phyloP scores from a whole-genome alignment of 2,113 vertebrate species.

The Bos indicus region DNA sequence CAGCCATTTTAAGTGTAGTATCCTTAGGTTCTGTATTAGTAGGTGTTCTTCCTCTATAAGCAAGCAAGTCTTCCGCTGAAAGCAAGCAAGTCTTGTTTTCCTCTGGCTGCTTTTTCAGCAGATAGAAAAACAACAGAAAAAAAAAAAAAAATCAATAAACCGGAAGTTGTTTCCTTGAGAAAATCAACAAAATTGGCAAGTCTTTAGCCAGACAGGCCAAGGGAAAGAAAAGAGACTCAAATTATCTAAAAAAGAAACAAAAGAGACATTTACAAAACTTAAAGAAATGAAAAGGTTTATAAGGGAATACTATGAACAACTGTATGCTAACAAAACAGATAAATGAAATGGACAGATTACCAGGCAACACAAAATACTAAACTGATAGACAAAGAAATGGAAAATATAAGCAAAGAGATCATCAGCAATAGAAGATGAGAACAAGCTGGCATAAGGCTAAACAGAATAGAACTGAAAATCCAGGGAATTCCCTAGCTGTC shows the following conservation, averaged over 20 bases:
- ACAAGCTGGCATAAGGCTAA: not conserved
- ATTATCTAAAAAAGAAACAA: not conserved
- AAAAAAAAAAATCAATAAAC: not conserved
- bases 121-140: not conserved
- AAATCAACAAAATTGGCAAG: not conserved
- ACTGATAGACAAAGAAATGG: not conserved
- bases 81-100: not conserved
- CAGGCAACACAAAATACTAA: not conserved
- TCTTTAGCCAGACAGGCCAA: not conserved
- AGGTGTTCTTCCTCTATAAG: not conserved
- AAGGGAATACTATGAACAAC: not conserved
- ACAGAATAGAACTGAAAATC: not conserved
- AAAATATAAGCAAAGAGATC: not conserved
- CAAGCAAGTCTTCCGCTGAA: not conserved
- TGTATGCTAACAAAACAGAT: not conserved
- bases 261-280: not conserved
- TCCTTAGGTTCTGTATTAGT: not conserved
- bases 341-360: not conserved
- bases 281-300: not conserved
- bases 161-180: not conserved
- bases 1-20: not conserved
- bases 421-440: not conserved
- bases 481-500: not conserved
- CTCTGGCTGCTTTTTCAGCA: not conserved
- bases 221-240: not conserved